Conservation (phyloP, 2,888 invertebrate genomes). For the Temnothorax rugatulus region DNA sequence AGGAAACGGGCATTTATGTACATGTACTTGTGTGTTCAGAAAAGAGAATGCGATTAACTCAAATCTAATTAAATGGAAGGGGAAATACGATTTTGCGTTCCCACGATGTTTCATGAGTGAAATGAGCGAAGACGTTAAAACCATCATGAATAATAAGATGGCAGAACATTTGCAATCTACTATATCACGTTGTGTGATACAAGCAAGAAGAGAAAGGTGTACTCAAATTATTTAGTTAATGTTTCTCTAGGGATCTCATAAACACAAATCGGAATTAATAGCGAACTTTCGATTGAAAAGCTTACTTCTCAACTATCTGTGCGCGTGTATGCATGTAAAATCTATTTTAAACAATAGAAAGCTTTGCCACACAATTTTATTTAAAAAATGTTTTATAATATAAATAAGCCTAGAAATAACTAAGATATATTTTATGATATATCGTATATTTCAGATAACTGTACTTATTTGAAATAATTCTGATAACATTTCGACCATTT, state of each 20-base stretch:
- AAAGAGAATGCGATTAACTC: conserved; percentile 28
- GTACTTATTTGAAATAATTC: background rate
- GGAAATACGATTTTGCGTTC: conserved; percentile 21
- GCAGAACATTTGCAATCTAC: background rate
- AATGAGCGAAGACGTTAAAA: conserved; percentile 18
- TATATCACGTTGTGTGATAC: background rate
- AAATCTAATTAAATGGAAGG: conserved; percentile 9
- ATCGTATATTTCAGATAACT: background rate
- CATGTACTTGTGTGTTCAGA: background rate
- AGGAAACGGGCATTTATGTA: background rate
- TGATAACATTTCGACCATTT: background rate
- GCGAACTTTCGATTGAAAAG: background rate
- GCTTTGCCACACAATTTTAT: background rate
- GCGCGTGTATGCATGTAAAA: background rate
- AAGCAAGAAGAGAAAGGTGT: background rate
- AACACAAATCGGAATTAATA: background rate
- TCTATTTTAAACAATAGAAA: background rate
- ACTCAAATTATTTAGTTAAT: conserved; percentile 18
- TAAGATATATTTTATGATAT: background rate
- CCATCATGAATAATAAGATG: conserved; percentile 1
- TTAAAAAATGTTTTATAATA: no score
- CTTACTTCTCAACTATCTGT: background rate
- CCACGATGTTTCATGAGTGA: conserved; percentile 6
- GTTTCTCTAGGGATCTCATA: background rate
- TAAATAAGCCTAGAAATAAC: background rate